Evolutionary conservation across 2,888 invertebrate genomes (phyloP), one percentile per base, ranked within the genome.

Genomic region (Cordilura impudica): DNA sequence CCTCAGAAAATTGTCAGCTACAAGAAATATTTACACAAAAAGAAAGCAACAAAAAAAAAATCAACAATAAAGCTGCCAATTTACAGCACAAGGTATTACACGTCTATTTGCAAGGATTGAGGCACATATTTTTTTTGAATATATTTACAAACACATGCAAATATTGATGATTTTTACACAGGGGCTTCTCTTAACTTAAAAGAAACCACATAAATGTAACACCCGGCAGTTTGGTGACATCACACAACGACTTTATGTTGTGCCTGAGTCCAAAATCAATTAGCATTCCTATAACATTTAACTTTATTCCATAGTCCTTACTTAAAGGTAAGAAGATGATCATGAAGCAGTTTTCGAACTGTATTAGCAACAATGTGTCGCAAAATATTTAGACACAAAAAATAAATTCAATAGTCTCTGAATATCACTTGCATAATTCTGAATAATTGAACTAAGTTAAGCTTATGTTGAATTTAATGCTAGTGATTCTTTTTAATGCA

Each of bases 61-160:
- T 54, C 49, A 49, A 58, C 54, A n/a, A n/a, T n/a, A 63, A 61
- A 63, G 39, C 63, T 69, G 67, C 61, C 69, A 75, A 54, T 56
- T 69, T 61, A 69, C 39, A 54, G 54, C 61, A 75, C 67, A 69
- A 61, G 19, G 35, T 69, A 63, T 75, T 69, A 54, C 58, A 69
- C 67, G 67, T 69, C 67, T 54, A 61, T 69, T 75, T 26, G 56
- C 47, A 75, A 54, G 39, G 61, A 69, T 54, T 49, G 19, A 53
- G 47, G 35, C 39, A 35, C 60, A 45, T 74, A 23, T 16, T 39
- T 58, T 51, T 10, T 12, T 0, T 35, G 21, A 56, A 43, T 51
- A 12, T 56, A 47, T 21, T 21, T 58, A 16, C 10, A 2, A 39
- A 39, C n/a, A 39, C n/a, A 39, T n/a, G 35, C 35, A n/a, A n/a